A percentile compares a stretch with the other conserved stretches of the same genome.
phyloP scores from a whole-genome alignment of 2,888 invertebrate species.

The Notodonta ziczac region DNA sequence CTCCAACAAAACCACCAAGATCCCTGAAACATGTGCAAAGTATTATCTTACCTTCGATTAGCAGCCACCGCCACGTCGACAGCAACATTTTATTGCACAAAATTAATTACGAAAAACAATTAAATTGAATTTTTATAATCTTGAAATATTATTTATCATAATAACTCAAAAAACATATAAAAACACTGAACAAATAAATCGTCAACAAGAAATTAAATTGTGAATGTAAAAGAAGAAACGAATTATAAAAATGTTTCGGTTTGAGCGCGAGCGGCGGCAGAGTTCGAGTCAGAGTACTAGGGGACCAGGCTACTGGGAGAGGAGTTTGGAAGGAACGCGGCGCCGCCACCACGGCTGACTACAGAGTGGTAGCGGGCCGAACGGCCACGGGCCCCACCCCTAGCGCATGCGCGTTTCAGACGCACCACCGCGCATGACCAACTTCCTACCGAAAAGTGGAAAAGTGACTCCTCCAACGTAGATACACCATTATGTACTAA shows the following conservation, averaged over 20 bases:
- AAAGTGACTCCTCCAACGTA: conserved; percentile 83
- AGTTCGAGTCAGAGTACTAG: conserved; percentile 54
- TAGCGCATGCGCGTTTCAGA: conserved; percentile 69
- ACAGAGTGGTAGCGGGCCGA: conserved; percentile 78
- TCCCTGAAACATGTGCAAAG: conserved; percentile 4
- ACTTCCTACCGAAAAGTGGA: conserved; percentile 82
- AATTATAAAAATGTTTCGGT: conserved; percentile 52
- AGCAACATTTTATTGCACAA: conserved; percentile 59
- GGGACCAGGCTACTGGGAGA: conserved; percentile 51
- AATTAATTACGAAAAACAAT: conserved; percentile 65
- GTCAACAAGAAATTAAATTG: conserved; percentile 50
- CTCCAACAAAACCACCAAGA: conserved; percentile 6
- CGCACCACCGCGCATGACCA: conserved; percentile 74
- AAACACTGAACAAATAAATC: conserved; percentile 67
- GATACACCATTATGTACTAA: conserved; percentile 82
- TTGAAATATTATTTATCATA: conserved; percentile 34
- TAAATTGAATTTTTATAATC: conserved; percentile 37
- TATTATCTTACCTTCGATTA: conserved; percentile 23
- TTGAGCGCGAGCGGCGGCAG: conserved; percentile 72
- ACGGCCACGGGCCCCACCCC: conserved; percentile 77
- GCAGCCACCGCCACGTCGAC: conserved; percentile 18
- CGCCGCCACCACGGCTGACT: conserved; percentile 77
- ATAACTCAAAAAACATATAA: conserved; percentile 56
- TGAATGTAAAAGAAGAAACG: conserved; percentile 61
- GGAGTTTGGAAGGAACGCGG: conserved; percentile 59